A percentile compares a stretch with the other conserved stretches of the same genome.
These are phyloP conservation scores for Gari tellinella DNA, from an alignment of 2,888 invertebrate species.

Conservation along the genomic window DNA sequence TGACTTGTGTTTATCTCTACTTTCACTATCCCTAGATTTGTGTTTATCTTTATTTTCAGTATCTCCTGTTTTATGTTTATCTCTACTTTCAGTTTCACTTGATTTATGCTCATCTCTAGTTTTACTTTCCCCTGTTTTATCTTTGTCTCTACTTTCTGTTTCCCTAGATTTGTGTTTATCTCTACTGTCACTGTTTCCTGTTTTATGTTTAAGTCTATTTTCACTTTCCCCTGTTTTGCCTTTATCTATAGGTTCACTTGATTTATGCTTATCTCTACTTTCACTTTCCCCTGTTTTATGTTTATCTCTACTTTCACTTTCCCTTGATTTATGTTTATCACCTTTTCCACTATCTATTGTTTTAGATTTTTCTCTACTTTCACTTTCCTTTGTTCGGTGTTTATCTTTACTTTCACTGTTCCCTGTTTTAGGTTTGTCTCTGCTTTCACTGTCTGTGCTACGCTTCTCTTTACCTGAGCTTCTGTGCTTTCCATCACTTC, in stretches of 20 bases:
- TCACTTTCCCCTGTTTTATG: neutral
- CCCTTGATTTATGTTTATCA: neutral
- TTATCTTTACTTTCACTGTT: neutral
- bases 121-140: neutral
- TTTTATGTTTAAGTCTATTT: slow-evolving; percentile 1
- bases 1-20: neutral
- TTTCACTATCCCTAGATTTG: slow-evolving; percentile 8
- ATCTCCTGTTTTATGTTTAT: neutral
- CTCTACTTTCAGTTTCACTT: neutral
- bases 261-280: slow-evolving; percentile 3
- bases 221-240: neutral
- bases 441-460: slow-evolving; percentile 21
- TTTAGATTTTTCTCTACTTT: neutral
- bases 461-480: slow-evolving; percentile 14
- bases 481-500: slow-evolving; percentile 9
- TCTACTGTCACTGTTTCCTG: neutral
- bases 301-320: neutral
- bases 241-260: slow-evolving; percentile 2
- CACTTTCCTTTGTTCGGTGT: neutral
- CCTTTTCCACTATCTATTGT: neutral
- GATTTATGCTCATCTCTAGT: neutral
- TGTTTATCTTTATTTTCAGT: neutral
- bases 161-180: neutral
- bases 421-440: slow-evolving; percentile 2
- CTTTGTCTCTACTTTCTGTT: neutral